These are phyloP conservation scores for Mechanitis mazaeus DNA, from an alignment of 2,888 invertebrate genomes.

Conservation along the genomic window DNA sequence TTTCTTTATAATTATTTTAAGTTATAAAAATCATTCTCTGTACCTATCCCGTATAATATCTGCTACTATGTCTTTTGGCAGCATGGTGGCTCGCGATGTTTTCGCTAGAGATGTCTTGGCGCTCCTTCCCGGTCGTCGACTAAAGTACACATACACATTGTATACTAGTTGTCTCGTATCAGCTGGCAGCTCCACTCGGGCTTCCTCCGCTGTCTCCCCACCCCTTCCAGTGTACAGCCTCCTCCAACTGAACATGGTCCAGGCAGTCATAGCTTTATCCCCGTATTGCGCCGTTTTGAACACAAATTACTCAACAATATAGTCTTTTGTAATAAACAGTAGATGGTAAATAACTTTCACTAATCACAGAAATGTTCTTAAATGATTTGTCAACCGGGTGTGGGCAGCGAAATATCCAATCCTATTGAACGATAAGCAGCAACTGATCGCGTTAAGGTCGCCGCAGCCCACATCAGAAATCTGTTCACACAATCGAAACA, in stretches of 20 bases:
- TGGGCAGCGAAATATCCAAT: constrained; percentile 43
- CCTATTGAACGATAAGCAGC: constrained; percentile 47
- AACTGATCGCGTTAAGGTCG: constrained; percentile 51
- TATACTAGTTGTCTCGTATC: constrained; percentile 69
- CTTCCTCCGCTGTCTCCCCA: constrained; percentile 52
- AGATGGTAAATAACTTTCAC: constrained; percentile 1
- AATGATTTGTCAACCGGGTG: background rate
- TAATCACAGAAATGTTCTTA: background rate
- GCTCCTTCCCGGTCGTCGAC: constrained; percentile 60
- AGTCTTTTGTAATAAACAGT: constrained; percentile 4
- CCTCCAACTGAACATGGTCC: constrained; percentile 74
- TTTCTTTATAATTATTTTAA: background rate
- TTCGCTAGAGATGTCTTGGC: constrained; percentile 60
- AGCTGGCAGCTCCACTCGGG: constrained; percentile 58
- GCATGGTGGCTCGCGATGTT: constrained; percentile 67
- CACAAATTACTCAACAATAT: constrained; percentile 3
- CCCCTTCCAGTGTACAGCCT: constrained; percentile 59
- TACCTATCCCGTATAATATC: constrained; percentile 68
- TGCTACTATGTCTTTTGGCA: constrained; percentile 66
- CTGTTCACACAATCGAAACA: constrained; percentile 63
- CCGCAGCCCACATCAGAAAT: constrained; percentile 52
- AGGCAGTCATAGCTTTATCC: constrained; percentile 71
- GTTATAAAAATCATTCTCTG: constrained; percentile 33
- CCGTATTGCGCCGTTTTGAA: constrained; percentile 72
- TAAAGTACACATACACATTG: constrained; percentile 69